phyloP scores from a whole-genome alignment of 2,888 invertebrate genomes.

The Caenorhabditis virilis region DNA sequence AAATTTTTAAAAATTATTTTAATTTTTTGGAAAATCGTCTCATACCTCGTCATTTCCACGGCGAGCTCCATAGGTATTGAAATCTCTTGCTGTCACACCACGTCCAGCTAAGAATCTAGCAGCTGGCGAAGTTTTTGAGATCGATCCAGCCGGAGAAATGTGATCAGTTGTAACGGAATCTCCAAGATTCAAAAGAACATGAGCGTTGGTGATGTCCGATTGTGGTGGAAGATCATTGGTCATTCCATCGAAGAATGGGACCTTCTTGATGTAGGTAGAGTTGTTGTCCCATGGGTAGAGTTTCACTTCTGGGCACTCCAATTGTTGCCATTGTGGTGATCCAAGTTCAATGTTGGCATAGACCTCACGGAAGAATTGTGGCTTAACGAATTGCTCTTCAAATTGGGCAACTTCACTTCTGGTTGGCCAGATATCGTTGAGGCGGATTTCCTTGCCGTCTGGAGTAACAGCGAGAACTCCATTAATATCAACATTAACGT shows the following conservation, averaged over 20 bases:
- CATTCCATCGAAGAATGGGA: slow-evolving; percentile 92
- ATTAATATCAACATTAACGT: slow-evolving; percentile 91
- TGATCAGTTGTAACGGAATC: slow-evolving; percentile 99
- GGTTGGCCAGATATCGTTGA: slow-evolving; percentile 93
- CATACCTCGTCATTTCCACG: slow-evolving; percentile 88
- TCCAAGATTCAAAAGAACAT: slow-evolving; percentile 84
- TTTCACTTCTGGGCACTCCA: slow-evolving; percentile 79
- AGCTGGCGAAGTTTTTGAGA: slow-evolving; percentile 90
- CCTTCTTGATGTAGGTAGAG: slow-evolving; percentile 93
- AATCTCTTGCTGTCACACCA: slow-evolving; percentile 86
- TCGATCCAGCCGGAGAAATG: slow-evolving; percentile 96
- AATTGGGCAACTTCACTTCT: slow-evolving; percentile 81
- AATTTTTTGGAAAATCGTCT: not conserved
- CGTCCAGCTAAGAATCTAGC: slow-evolving; percentile 73
- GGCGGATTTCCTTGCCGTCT: slow-evolving; percentile 72
- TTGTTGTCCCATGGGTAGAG: slow-evolving; percentile 87
- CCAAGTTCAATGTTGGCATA: slow-evolving; percentile 75
- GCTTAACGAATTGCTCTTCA: slow-evolving; percentile 86
- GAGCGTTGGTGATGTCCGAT: slow-evolving; percentile 77
- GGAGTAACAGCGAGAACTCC: slow-evolving; percentile 47
- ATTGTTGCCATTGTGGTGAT: slow-evolving; percentile 82
- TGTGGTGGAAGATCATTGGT: slow-evolving; percentile 68
- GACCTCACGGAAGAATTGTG: slow-evolving; percentile 84
- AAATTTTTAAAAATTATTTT: not conserved
- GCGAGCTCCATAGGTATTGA: slow-evolving; percentile 96